A percentile compares a stretch with the other conserved stretches of the same genome.
Evolutionary conservation across 2,797 vertebrate species (phyloP).

Genomic region (Natrix natrix): DNA sequence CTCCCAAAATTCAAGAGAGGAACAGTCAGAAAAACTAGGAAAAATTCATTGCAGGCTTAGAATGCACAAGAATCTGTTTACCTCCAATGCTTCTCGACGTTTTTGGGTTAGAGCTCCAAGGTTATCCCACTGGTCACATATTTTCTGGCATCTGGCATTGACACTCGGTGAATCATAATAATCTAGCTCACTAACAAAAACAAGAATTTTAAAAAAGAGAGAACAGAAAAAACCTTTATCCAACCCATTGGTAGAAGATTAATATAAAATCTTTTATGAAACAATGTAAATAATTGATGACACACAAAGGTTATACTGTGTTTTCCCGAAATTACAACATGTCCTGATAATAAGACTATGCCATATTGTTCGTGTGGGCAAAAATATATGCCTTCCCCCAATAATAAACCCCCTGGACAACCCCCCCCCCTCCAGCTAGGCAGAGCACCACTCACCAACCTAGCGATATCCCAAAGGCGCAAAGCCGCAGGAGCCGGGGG

Average conservation of each 20-base stretch:
- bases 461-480: too few relatives aligned
- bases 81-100: constrained; percentile 93
- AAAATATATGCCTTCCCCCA: too few relatives aligned
- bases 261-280: neutral
- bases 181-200: constrained; percentile 87
- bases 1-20: neutral
- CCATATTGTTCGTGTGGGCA: too few relatives aligned
- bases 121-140: constrained; percentile 97
- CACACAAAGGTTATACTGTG: neutral
- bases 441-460: too few relatives aligned
- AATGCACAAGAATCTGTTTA: constrained; percentile 60
- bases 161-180: constrained; percentile 98
- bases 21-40: neutral
- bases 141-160: constrained; percentile 94
- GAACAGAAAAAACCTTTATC: constrained; percentile 23
- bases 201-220: neutral
- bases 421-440: too few relatives aligned
- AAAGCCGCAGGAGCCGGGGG: too few relatives aligned
- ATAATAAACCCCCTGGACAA: too few relatives aligned
- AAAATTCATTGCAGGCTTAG: neutral
- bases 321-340: too few relatives aligned
- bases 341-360: too few relatives aligned
- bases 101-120: constrained; percentile 91
- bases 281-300: neutral
- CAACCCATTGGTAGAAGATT: neutral